These are phyloP conservation scores for Xylota sylvarum DNA, from an alignment of 2,888 invertebrate genomes.

Conservation along the genomic window DNA sequence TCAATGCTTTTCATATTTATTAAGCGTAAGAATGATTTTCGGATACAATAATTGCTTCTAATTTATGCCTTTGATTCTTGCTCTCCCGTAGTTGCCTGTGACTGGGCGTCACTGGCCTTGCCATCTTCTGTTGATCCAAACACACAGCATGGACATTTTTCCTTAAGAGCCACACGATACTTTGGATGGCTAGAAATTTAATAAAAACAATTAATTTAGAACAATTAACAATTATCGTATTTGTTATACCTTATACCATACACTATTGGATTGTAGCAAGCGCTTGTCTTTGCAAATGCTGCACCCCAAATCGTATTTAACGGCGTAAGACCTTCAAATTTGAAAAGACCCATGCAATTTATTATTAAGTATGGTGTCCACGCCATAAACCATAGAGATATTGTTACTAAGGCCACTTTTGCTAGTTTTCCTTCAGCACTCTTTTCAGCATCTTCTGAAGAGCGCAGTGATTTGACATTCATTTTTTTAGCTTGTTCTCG, in stretches of 20 bases:
- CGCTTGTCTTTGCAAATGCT: slow-evolving; percentile 96
- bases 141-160: slow-evolving; percentile 87
- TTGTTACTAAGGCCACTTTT: slow-evolving; percentile 95
- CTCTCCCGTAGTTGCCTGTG: slow-evolving; percentile 83
- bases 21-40: slow-evolving; percentile 62
- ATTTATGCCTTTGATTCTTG: slow-evolving; percentile 83
- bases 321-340: slow-evolving; percentile 90
- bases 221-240: background rate
- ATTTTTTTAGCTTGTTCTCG: slow-evolving; percentile 96
- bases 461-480: slow-evolving; percentile 95
- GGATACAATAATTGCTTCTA: slow-evolving; percentile 12
- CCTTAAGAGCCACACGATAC: slow-evolving; percentile 87
- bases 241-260: slow-evolving; percentile 92
- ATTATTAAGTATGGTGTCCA: slow-evolving; percentile 96
- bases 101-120: slow-evolving; percentile 82
- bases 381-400: slow-evolving; percentile 95
- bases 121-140: slow-evolving; percentile 83
- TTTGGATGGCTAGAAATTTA: slow-evolving; percentile 86
- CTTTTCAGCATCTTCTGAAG: slow-evolving; percentile 90
- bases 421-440: slow-evolving; percentile 95
- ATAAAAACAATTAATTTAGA: background rate
- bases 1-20: slow-evolving; percentile 55
- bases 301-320: slow-evolving; percentile 95
- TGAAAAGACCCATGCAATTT: slow-evolving; percentile 92
- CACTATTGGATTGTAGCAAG: slow-evolving; percentile 95